Percentiles rank a stretch among this genome's conserved stretches.
phyloP scores from a whole-genome alignment of 2,797 vertebrate species.

The Notolepis coatsorum region DNA sequence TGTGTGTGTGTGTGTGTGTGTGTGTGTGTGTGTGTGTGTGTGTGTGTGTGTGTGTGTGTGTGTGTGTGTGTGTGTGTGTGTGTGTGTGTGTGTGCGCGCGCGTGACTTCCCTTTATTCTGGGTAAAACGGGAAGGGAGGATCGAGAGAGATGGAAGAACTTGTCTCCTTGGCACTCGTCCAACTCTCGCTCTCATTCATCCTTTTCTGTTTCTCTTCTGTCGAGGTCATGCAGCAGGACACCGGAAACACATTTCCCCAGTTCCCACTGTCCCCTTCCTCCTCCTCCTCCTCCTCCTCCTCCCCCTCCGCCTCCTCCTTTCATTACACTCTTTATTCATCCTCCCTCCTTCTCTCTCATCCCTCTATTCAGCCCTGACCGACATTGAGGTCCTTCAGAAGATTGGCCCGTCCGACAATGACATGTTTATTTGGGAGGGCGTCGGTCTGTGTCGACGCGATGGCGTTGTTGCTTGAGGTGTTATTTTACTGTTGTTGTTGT shows the following conservation, averaged over 20 bases:
- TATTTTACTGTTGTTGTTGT: too few relatives aligned
- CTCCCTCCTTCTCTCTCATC: too few relatives aligned
- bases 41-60: too few relatives aligned
- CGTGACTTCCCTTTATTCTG: conserved; percentile 22
- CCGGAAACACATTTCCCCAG: conserved; percentile 52
- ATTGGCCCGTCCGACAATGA: conserved; percentile 1
- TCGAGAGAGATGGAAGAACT: conserved; percentile 61
- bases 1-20: too few relatives aligned
- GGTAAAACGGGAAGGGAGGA: conserved; percentile 77
- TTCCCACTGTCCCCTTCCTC: conserved; percentile 2
- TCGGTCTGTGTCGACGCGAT: conserved; percentile 22
- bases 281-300: background rate
- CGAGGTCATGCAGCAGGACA: conserved; percentile 22
- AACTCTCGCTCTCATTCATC: conserved; percentile 78
- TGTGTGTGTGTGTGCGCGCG: too few relatives aligned
- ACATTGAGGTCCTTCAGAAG: conserved; percentile 1
- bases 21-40: too few relatives aligned
- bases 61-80: too few relatives aligned
- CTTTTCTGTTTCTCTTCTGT: conserved; percentile 72
- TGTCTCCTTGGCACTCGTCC: conserved; percentile 79
- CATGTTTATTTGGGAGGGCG: conserved; percentile 30
- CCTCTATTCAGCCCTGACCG: conserved; percentile 16
- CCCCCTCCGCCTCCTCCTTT: conserved; percentile 48
- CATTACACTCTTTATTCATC: conserved; percentile 57
- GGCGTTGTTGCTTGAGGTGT: conserved; percentile 31